Evolutionary conservation across 2,113 vertebrate genomes (phyloP), one percentile per base, ranked within the genome.

Genomic region (Hypocryptadius cinnamomeus): DNA sequence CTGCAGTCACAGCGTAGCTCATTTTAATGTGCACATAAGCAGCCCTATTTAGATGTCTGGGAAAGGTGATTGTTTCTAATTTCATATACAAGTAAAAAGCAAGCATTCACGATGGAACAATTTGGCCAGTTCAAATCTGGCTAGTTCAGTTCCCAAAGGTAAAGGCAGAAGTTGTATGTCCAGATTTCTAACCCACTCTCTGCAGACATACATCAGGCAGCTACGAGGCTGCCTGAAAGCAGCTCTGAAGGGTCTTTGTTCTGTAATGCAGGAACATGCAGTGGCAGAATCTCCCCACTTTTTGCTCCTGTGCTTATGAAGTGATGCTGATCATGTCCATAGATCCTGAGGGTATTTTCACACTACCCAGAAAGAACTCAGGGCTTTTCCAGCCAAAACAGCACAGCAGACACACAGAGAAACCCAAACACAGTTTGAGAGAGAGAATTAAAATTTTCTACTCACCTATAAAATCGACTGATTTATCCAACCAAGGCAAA

Each of bases 381-480:
- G 65, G 53, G 40, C 61, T 80, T 42, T 68, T 70, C 44, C 73
- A 72, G 72, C 60, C 71, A 44, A 51, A 92, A 78, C 8, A 71
- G 57, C 44, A 57, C 15, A 4, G 72, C 56, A 84, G 56, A 64
- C 73, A 44, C 61, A 53, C n/a, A 80, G 47, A 79, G 31, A 35
- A 89, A 72, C 50, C 28, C 35, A 69, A 53, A 40, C 82, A 74
- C 45, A n/a, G 16, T 7, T 83, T 28, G 25, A 63, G 24, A 60
- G 13, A 84, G 33, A 72, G 76, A 70, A 80, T 51, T 72, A n/a
- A 47, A 54, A 44, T 69, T 84, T 74, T 78, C 89, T 73, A 54
- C 98, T 98, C 93, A 99, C 99, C 99, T 95, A 99, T 99, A 97
- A 99, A 99, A 90, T 99, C 99, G 4, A 99, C 98, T 0, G 99